phyloP scores from a whole-genome alignment of 2,113 vertebrate species.

The Pavo muticus region DNA sequence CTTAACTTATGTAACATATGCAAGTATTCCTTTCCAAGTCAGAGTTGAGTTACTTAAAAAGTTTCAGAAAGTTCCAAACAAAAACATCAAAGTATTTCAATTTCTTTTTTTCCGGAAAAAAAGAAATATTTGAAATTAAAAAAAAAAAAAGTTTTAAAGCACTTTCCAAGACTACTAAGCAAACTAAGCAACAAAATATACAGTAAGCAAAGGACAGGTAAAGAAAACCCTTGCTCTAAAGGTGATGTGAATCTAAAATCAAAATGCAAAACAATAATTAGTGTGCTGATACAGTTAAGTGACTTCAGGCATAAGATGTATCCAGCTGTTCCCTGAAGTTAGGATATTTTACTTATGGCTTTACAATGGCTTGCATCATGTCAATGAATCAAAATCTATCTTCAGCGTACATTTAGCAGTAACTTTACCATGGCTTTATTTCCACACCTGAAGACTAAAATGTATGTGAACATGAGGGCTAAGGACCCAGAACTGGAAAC shows the following conservation, averaged over 20 bases:
- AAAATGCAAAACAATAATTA: neutral
- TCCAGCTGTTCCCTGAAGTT: neutral
- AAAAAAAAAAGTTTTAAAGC: neutral
- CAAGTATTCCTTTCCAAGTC: neutral
- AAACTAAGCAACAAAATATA: neutral
- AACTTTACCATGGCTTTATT: neutral
- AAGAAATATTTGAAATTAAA: neutral
- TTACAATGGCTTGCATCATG: neutral
- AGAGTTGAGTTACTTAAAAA: neutral
- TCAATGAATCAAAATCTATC: neutral
- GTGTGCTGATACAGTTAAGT: neutral
- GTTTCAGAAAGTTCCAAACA: neutral
- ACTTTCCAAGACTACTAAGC: neutral
- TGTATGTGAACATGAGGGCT: neutral
- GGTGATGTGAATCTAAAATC: neutral
- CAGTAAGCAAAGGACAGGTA: neutral
- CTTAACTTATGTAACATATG: neutral
- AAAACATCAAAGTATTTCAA: neutral
- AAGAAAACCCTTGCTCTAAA: neutral
- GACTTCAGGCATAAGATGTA: neutral
- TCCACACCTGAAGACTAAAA: neutral
- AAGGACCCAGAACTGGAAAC: neutral
- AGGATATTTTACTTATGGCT: neutral
- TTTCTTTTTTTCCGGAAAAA: neutral
- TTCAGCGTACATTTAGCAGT: neutral